These are phyloP conservation scores for Anaspis maculata DNA, from an alignment of 2,888 invertebrate species.

Conservation along the genomic window DNA sequence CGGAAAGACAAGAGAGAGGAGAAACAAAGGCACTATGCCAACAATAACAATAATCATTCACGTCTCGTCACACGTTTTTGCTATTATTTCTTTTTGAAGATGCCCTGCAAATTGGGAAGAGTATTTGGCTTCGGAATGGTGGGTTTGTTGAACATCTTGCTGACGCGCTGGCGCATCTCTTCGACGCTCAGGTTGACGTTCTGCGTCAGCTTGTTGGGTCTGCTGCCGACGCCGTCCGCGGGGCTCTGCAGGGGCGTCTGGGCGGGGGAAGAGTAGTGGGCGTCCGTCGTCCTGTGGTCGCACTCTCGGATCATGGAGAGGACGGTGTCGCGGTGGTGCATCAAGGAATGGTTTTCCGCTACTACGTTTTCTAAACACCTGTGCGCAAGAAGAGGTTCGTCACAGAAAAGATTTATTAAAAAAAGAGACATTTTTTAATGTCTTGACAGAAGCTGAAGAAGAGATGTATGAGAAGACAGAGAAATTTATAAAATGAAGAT, in stretches of 20 bases:
- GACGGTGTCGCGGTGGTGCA: slow-evolving; percentile 45
- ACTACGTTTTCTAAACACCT: slow-evolving; percentile 45
- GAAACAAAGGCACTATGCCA: too few relatives aligned
- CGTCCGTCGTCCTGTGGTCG: slow-evolving; percentile 32
- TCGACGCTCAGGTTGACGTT: slow-evolving; percentile 49
- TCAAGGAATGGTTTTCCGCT: slow-evolving; percentile 40
- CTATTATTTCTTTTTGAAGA: slow-evolving; percentile 41
- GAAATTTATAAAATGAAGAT: too few relatives aligned
- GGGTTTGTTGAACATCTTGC: slow-evolving; percentile 48
- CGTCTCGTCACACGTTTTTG: too few relatives aligned
- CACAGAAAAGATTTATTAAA: too few relatives aligned
- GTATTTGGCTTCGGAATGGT: slow-evolving; percentile 35
- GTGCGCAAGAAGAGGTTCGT: too few relatives aligned
- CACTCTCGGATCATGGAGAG: slow-evolving; percentile 47
- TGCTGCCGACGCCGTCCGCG: too few relatives aligned
- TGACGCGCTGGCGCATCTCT: slow-evolving; percentile 52
- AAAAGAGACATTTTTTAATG: too few relatives aligned
- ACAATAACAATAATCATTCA: too few relatives aligned
- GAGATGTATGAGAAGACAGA: too few relatives aligned
- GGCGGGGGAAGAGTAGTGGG: slow-evolving; percentile 19
- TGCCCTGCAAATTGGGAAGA: slow-evolving; percentile 39
- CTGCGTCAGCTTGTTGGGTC: slow-evolving; percentile 26
- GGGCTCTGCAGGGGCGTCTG: slow-evolving; percentile 19
- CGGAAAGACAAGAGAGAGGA: too few relatives aligned
- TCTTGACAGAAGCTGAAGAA: too few relatives aligned